Conservation (phyloP, 2,797 vertebrate genomes). For the Spatula clypeata region DNA sequence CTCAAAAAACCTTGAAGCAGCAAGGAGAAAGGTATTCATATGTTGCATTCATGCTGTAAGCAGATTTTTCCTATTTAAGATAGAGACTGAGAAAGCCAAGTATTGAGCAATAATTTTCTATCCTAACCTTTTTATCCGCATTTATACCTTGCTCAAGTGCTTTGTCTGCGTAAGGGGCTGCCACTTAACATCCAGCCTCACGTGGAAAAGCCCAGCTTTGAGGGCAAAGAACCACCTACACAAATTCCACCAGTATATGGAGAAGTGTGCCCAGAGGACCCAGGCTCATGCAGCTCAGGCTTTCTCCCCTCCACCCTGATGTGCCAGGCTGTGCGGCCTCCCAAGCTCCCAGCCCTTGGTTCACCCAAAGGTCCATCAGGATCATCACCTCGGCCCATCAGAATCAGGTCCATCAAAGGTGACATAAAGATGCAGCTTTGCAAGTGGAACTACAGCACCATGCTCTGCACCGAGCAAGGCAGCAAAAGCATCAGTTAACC, state of each 20-base stretch:
- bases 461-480: fast-evolving
- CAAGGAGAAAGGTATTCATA: background rate
- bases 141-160: background rate
- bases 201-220: background rate
- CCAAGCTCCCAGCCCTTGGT: fast-evolving
- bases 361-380: background rate
- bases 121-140: background rate
- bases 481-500: background rate
- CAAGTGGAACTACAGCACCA: background rate
- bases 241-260: background rate
- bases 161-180: background rate
- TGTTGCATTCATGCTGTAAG: background rate
- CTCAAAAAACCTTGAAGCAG: background rate
- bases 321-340: fast-evolving
- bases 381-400: background rate
- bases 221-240: background rate
- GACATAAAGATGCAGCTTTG: background rate
- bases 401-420: background rate
- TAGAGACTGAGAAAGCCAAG: background rate
- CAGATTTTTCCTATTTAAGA: background rate
- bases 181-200: background rate
- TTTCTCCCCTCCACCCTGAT: background rate
- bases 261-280: background rate
- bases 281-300: background rate
- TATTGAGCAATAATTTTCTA: background rate